Conservation (phyloP, 2,888 invertebrate genomes). For the Hyposoter dolosus region DNA sequence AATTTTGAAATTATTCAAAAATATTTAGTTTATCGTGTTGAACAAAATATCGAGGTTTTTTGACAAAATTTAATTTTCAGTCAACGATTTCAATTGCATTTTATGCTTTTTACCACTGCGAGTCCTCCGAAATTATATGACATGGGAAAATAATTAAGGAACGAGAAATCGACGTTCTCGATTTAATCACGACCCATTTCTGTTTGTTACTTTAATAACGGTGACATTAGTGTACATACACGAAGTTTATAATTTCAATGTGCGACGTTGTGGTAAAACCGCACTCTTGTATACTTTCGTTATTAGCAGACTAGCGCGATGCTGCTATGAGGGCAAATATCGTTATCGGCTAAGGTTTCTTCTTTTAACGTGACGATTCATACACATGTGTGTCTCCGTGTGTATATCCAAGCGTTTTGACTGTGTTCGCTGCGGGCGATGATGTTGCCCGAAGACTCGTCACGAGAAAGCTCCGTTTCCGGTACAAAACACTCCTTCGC, state of each 20-base stretch:
- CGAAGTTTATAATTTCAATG: conserved; percentile 62
- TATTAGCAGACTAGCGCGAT: conserved; percentile 67
- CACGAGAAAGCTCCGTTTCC: conserved; percentile 34
- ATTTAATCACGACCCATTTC: conserved; percentile 59
- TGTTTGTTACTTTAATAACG: conserved; percentile 66
- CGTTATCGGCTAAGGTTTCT: conserved; percentile 71
- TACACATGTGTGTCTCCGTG: not conserved
- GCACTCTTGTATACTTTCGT: conserved; percentile 66
- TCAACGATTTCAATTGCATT: not conserved
- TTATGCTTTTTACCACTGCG: not conserved
- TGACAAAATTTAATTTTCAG: not conserved
- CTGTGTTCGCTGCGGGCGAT: not conserved
- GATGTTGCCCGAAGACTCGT: conserved; percentile 29
- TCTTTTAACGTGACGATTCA: conserved; percentile 59
- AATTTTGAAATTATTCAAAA: too few relatives aligned
- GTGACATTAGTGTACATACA: conserved; percentile 61
- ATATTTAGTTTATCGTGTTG: too few relatives aligned
- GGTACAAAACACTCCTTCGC: not conserved
- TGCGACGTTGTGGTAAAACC: conserved; percentile 49
- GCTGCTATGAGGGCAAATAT: conserved; percentile 70
- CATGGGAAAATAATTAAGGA: not conserved
- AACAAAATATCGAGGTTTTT: too few relatives aligned
- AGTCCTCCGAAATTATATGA: not conserved
- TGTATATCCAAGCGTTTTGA: conserved; percentile 9
- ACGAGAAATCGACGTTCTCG: conserved; percentile 46